Evolutionary conservation across 2,888 invertebrate genomes (phyloP).

Genomic region (Cepaea hortensis): DNA sequence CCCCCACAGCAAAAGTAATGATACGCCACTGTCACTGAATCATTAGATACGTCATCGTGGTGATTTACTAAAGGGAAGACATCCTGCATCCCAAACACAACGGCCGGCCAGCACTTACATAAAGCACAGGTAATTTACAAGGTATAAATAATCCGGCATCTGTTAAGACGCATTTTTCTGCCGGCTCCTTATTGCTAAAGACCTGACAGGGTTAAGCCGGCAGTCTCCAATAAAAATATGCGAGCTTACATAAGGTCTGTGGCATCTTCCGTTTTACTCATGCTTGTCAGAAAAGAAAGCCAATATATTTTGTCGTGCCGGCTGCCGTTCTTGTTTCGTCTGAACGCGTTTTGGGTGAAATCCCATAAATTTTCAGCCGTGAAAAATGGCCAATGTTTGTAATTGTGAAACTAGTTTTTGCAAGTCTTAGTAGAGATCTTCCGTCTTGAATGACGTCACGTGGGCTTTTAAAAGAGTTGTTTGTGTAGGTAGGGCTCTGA

Average conservation of each 20-base stretch:
- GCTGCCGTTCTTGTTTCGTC: neutral
- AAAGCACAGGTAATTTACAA: neutral
- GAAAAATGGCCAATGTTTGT: neutral
- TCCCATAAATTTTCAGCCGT: neutral
- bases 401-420: neutral
- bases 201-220: constrained; percentile 23
- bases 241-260: neutral
- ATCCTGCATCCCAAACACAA: neutral
- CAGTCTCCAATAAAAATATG: neutral
- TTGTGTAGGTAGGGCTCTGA: too few species aligned
- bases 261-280: constrained; percentile 3
- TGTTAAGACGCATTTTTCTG: constrained; percentile 6
- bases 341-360: neutral
- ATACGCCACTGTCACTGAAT: too few species aligned
- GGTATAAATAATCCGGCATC: neutral
- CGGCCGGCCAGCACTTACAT: neutral
- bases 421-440: neutral
- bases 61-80: too few species aligned
- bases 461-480: neutral
- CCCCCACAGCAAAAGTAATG: too few species aligned
- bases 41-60: too few species aligned
- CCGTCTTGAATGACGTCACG: neutral
- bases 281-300: neutral
- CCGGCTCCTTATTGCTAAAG: neutral
- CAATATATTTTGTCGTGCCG: neutral